Conservation (phyloP, 2,888 invertebrate species). For the Agrotis clavis region DNA sequence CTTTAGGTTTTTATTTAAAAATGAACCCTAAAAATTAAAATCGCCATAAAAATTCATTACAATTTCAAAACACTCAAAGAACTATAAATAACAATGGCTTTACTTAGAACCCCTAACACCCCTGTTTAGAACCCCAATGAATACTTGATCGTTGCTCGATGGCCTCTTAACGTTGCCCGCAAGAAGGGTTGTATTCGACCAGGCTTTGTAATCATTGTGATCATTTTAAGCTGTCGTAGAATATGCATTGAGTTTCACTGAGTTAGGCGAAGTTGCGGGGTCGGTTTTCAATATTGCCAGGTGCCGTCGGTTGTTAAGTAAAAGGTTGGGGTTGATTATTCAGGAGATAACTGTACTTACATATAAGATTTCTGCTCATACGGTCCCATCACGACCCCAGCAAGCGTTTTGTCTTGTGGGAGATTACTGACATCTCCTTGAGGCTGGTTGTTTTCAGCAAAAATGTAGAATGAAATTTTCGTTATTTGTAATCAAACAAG, state of each 20-base stretch:
- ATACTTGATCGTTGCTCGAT: constrained; percentile 47
- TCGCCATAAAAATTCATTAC: neutral
- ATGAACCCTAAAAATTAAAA: neutral
- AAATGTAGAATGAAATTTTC: neutral
- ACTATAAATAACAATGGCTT: constrained; percentile 1
- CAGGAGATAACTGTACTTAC: neutral
- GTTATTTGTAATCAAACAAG: neutral
- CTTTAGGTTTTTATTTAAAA: neutral
- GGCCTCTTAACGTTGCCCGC: constrained; percentile 21
- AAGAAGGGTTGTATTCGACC: constrained; percentile 24
- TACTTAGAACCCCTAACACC: neutral
- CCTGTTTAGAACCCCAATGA: constrained; percentile 35
- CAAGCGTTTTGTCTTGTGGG: too few relatives aligned
- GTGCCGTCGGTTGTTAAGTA: constrained; percentile 1
- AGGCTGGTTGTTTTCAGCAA: too few relatives aligned
- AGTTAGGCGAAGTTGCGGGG: constrained; percentile 7
- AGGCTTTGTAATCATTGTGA: constrained; percentile 37
- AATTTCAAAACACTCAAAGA: neutral
- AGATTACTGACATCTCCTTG: too few relatives aligned
- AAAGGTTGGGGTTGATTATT: constrained; percentile 10
- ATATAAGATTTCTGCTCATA: neutral
- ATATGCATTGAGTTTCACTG: constrained; percentile 51
- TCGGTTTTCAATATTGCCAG: constrained; percentile 21
- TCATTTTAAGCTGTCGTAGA: constrained; percentile 51
- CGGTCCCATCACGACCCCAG: too few relatives aligned